Percentiles rank a stretch among this genome's conserved stretches.
phyloP scores from a whole-genome alignment of 2,113 vertebrate genomes.

The Silurus asotus region DNA sequence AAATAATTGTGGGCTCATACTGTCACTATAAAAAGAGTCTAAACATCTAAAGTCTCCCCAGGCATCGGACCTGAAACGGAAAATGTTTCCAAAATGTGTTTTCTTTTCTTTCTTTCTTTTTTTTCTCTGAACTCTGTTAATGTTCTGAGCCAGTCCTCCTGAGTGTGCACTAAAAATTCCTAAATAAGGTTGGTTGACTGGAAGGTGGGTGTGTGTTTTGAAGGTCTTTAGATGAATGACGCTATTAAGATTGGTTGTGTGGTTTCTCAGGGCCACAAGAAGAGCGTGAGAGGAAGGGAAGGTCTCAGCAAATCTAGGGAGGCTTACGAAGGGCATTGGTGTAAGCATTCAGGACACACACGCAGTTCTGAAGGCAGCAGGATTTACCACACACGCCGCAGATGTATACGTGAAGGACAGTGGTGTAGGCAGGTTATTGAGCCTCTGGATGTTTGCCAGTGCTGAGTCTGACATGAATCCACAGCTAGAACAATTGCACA shows the following conservation, averaged over 20 bases:
- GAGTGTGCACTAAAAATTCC: constrained; percentile 23
- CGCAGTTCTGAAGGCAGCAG: constrained; percentile 13
- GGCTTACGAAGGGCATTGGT: constrained; percentile 29
- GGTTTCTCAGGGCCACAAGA: constrained; percentile 18
- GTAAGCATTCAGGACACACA: constrained; percentile 32
- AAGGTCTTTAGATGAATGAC: constrained; percentile 46
- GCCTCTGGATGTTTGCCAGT: constrained; percentile 18
- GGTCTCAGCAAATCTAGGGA: constrained; percentile 22
- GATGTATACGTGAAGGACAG: constrained; percentile 18
- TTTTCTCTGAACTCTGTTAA: neutral
- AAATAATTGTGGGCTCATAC: constrained; percentile 11
- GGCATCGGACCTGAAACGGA: constrained; percentile 5
- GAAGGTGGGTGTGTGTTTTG: constrained; percentile 18
- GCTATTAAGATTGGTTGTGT: constrained; percentile 26
- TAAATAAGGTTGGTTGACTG: constrained; percentile 1
- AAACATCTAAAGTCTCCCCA: constrained; percentile 20
- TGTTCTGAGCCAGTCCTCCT: neutral
- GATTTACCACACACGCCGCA: constrained; percentile 30
- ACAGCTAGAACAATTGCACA: constrained; percentile 11
- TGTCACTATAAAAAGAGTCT: neutral
- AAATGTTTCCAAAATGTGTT: constrained; percentile 17
- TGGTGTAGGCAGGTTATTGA: constrained; percentile 13
- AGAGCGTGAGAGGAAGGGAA: neutral
- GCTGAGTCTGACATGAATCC: neutral
- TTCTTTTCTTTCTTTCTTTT: too few relatives aligned